Base-by-base conservation (phyloP, 37 sponge, comb jelly and placozoan genomes). In the Halichondria panicea region DNA sequence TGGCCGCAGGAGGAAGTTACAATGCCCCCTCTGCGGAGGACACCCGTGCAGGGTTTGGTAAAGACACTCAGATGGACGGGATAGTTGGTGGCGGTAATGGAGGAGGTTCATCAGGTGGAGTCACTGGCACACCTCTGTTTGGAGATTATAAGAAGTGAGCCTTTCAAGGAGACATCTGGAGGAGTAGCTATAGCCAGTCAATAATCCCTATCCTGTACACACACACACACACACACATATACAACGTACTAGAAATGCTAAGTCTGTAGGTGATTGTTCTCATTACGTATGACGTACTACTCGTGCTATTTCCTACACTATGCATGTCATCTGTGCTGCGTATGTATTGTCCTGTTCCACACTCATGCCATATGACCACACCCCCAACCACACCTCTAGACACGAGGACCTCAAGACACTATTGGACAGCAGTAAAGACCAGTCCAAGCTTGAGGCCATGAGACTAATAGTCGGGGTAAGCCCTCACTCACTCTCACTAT, bases 391-490 rank as follows among this genome's bases (percentile, higher is more conserved):
- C 42, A 30, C 28, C 68, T 43, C 31, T 56, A 95, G 95, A 59
- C 72, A 86, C 48, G 95, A 88, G 37, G 95, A 95, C 42, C 79
- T 95, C 40, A 83, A 84, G 58, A 67, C 22, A 0, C 84, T 93
- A 89, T 50, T 96, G 65, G 97, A 96, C 35, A 74, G 92, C 58
- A 87, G 54, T 75, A 96, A 96, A 58, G 97, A 96, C 36, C 52
- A 70, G 43, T 63, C 78, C 63, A 96, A 96, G 73, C 82, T 93
- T 18, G 97, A 96, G 36, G 94, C 97, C 11, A 96, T 96, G 97
- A 89, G 84, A 59, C 24, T 78, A 38, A 81, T 96, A 41, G 80
- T 96, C 61, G 94, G 92, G 36, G 95, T 95, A 64, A 33, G 64
- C 40, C 22, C 22, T 28, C 66, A 32, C 61, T 59, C 44, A 28